Percentiles rank a stretch among this genome's conserved stretches.
Evolutionary conservation across 2,113 vertebrate species (phyloP).

Genomic region (Lepus americanus): DNA sequence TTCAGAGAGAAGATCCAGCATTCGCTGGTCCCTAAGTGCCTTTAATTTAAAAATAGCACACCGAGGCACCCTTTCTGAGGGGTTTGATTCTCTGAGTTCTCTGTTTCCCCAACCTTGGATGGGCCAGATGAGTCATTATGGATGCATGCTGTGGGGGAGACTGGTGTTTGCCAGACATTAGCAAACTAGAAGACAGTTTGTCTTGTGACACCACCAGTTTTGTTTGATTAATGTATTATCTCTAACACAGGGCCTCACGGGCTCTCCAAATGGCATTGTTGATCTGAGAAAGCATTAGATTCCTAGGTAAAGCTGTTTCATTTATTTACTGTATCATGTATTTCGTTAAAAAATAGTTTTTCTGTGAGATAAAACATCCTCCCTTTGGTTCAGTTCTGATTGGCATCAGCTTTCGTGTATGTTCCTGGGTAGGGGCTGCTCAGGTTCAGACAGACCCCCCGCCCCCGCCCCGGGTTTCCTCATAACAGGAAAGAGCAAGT

Average conservation of each 20-base stretch:
- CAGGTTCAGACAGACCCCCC: background rate
- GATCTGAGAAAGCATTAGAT: background rate
- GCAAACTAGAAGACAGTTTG: background rate
- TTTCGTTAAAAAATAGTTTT: background rate
- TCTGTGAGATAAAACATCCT: background rate
- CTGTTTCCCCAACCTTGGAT: background rate
- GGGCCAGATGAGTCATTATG: background rate
- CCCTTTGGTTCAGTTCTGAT: background rate
- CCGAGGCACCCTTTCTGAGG: background rate
- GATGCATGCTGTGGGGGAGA: background rate
- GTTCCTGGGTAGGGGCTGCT: background rate
- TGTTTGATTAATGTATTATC: background rate
- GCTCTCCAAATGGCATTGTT: background rate
- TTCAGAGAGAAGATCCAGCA: background rate
- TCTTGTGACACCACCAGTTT: background rate
- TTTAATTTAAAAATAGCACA: background rate
- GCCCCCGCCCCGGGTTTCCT: background rate
- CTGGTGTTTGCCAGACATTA: background rate
- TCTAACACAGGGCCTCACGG: background rate
- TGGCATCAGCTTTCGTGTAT: background rate
- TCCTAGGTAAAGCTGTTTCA: background rate
- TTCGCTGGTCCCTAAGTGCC: background rate
- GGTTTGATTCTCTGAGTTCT: background rate
- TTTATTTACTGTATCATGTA: slow-evolving; percentile 28
- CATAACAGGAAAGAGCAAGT: background rate